Evolutionary conservation across 2,113 vertebrate species (phyloP), one percentile per base, ranked within the genome.

Genomic region (Crocuta crocuta): DNA sequence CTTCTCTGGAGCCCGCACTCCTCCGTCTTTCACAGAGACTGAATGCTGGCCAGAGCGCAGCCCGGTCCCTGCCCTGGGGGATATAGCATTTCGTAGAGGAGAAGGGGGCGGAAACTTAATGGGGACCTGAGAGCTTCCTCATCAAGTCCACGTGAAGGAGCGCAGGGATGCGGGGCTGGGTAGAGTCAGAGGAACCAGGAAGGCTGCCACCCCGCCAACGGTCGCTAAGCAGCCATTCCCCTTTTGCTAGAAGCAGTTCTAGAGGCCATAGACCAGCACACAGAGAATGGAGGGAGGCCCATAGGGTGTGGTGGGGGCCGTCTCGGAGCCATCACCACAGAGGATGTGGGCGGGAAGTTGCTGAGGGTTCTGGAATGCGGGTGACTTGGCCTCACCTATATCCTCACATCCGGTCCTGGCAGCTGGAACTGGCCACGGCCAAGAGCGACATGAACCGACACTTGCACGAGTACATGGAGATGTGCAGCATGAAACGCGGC

Each of bases 401-500:
- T 9, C 21, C 66, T 28, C 50, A 99, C 99, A 98, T 99, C 99
- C 97, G 99, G 99, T 6, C 99, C 99, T 93, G 97, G 99, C 96
- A 99, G 99, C 98, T 99, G 98, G 99, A 99, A 79, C 97, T 99
- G 98, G 99, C 99, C 93, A 99, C 99, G 0, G 99, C 99, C 65
- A 99, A 99, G 98, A 99, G 99, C 0, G 99, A 99, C 98, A 99
- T 99, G 99, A 99, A 99, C 98, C 99, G 99, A 0, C 99, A 99
- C 97, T 98, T 99, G 78, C 99, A 99, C 0, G 99, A 99, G 98
- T 99, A 99, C 98, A 99, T 99, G 99, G 99, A 99, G 96, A 99
- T 99, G 99, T 99, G 99, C 97, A 99, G 99, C 82, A 99, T 99
- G 99, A 99, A 99, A 98, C 98, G 99, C n/a, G 99, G 99, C 50